A percentile compares a stretch with the other conserved stretches of the same genome.
Conservation (phyloP, 2,888 invertebrate species). For the Conistra vaccinii region DNA sequence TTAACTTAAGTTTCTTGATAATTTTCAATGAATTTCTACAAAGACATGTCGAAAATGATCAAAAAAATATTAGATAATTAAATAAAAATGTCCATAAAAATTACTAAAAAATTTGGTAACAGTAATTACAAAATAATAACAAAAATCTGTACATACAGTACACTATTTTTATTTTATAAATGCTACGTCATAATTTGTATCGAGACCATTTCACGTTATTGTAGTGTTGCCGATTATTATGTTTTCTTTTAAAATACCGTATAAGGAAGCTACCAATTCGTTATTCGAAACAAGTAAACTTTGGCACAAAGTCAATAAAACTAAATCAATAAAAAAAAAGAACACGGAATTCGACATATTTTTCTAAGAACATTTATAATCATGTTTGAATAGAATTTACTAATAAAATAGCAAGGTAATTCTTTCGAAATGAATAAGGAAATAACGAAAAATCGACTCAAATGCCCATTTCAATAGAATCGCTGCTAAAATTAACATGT, state of each 20-base stretch:
- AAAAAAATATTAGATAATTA: slow-evolving; percentile 43
- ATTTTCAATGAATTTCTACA: slow-evolving; percentile 50
- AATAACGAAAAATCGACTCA: slow-evolving; percentile 66
- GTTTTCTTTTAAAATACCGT: slow-evolving; percentile 45
- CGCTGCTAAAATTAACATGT: slow-evolving; percentile 70
- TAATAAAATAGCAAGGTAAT: slow-evolving; percentile 7
- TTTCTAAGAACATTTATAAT: slow-evolving; percentile 31
- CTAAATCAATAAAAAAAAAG: slow-evolving; percentile 22
- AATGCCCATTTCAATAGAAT: slow-evolving; percentile 59
- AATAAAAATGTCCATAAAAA: slow-evolving; percentile 56
- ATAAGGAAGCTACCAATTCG: slow-evolving; percentile 48
- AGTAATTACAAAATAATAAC: slow-evolving; percentile 67
- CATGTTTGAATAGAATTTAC: slow-evolving; percentile 2
- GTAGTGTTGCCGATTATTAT: slow-evolving; percentile 52
- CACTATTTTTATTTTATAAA: slow-evolving; percentile 72
- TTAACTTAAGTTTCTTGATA: slow-evolving; percentile 56
- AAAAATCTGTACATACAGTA: slow-evolving; percentile 72
- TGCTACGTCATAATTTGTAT: slow-evolving; percentile 70
- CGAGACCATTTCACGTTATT: slow-evolving; percentile 67
- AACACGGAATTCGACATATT: slow-evolving; percentile 42
- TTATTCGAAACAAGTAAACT: slow-evolving; percentile 53
- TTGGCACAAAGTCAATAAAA: slow-evolving; percentile 65
- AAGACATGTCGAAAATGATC: slow-evolving; percentile 52
- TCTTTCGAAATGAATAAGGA: slow-evolving; percentile 21
- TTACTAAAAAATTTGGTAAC: slow-evolving; percentile 70